phyloP scores from a whole-genome alignment of 2,113 vertebrate genomes.

The Nettapus auritus region DNA sequence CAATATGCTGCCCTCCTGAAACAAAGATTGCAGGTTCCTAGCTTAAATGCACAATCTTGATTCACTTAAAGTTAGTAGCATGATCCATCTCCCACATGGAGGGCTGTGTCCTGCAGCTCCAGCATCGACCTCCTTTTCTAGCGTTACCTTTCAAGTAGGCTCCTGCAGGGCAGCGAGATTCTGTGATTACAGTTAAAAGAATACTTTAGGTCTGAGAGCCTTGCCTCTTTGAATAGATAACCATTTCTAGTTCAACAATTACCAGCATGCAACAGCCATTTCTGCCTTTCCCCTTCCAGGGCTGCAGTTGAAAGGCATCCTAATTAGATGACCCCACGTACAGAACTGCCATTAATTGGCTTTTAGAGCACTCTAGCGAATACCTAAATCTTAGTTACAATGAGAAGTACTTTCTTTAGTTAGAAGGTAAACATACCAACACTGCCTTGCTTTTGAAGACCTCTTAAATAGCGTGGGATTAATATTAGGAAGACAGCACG shows the following conservation, averaged over 20 bases:
- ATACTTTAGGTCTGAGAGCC: constrained; percentile 12
- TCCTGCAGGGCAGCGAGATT: constrained; percentile 15
- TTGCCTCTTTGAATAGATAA: constrained; percentile 26
- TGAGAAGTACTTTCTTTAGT: background rate
- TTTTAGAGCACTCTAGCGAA: background rate
- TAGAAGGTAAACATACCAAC: constrained; percentile 11
- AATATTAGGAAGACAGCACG: background rate
- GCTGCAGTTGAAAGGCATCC: constrained; percentile 10
- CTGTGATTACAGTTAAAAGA: constrained; percentile 46
- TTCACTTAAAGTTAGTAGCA: constrained; percentile 48
- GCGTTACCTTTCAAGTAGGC: constrained; percentile 26
- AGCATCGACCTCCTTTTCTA: constrained; percentile 48
- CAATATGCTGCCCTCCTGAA: constrained; percentile 41
- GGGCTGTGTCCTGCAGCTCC: constrained; percentile 16
- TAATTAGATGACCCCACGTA: background rate
- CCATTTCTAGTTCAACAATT: constrained; percentile 18
- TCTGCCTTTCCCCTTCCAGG: background rate
- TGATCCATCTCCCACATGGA: constrained; percentile 33
- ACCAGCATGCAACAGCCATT: background rate
- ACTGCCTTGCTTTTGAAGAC: background rate
- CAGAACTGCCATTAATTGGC: constrained; percentile 7
- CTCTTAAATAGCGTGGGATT: background rate
- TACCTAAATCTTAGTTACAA: background rate
- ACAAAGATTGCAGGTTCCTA: constrained; percentile 32
- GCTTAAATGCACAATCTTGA: constrained; percentile 50